Percentiles rank a stretch among this genome's conserved stretches.
Evolutionary conservation across 2,797 vertebrate genomes (phyloP).

Genomic region (Gymnoscopelus microlampas): DNA sequence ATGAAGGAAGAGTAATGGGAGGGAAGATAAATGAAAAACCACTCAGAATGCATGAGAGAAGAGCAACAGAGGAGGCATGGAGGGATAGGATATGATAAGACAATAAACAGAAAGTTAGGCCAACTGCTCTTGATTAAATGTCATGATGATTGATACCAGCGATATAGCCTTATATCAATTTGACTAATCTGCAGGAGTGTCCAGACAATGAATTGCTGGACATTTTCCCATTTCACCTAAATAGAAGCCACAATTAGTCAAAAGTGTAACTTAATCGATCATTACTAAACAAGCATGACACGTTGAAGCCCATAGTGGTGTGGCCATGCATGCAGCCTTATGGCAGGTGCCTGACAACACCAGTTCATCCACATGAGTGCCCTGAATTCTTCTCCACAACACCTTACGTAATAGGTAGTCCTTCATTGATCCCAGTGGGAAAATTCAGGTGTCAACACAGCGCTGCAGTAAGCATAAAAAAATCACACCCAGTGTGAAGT

Average conservation of each 20-base stretch:
- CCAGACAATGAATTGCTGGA: constrained; percentile 15
- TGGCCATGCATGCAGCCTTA: no score
- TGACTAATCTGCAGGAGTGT: constrained; percentile 34
- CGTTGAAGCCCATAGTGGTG: no score
- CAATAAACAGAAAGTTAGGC: constrained; percentile 4
- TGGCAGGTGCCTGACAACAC: no score
- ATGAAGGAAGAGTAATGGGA: constrained; percentile 7
- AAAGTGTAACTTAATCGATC: constrained; percentile 18
- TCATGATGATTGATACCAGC: constrained; percentile 22
- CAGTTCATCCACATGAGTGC: no score
- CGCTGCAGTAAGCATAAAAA: no score
- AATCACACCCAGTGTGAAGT: no score
- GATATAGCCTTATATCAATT: neutral
- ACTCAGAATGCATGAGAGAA: constrained; percentile 40
- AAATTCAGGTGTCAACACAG: no score
- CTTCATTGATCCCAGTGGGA: no score
- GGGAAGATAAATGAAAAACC: neutral
- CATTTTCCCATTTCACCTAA: constrained; percentile 32
- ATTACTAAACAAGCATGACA: constrained; percentile 20
- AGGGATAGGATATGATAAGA: constrained; percentile 19
- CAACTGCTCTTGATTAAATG: neutral
- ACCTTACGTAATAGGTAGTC: no score
- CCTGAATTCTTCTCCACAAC: no score
- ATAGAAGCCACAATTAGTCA: constrained; percentile 19
- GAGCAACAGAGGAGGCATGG: constrained; percentile 8